Percentiles rank a stretch among this genome's conserved stretches.
phyloP scores from a whole-genome alignment of 2,113 vertebrate species.

The Dicaeum eximium region DNA sequence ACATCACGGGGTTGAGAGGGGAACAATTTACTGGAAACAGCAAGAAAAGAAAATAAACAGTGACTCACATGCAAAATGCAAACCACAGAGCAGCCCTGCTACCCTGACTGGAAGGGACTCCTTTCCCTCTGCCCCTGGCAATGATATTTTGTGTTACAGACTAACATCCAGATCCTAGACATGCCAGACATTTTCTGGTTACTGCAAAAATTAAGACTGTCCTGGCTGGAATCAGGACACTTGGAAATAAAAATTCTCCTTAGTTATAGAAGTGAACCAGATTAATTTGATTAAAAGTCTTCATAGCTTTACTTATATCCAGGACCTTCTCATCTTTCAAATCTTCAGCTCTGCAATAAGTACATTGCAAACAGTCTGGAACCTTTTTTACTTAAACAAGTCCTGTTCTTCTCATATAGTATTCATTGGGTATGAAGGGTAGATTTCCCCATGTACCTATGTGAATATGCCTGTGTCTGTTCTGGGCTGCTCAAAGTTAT shows the following conservation, averaged over 20 bases:
- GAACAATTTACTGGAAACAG: background rate
- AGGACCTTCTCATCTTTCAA: background rate
- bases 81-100: background rate
- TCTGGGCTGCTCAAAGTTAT: background rate
- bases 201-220: background rate
- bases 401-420: background rate
- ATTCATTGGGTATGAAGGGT: background rate
- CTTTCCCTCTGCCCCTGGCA: background rate
- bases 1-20: rapidly evolving
- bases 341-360: background rate
- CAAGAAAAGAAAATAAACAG: background rate
- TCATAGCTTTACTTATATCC: background rate
- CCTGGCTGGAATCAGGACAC: background rate
- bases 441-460: background rate
- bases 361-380: background rate
- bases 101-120: background rate
- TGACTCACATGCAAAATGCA: background rate
- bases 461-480: background rate
- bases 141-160: background rate
- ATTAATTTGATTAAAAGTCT: background rate
- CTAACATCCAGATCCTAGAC: no score
- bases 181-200: background rate
- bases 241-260: background rate
- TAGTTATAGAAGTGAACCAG: background rate
- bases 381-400: background rate